Conservation (phyloP, 2,113 vertebrate genomes). For the Potamarius usumacintae region DNA sequence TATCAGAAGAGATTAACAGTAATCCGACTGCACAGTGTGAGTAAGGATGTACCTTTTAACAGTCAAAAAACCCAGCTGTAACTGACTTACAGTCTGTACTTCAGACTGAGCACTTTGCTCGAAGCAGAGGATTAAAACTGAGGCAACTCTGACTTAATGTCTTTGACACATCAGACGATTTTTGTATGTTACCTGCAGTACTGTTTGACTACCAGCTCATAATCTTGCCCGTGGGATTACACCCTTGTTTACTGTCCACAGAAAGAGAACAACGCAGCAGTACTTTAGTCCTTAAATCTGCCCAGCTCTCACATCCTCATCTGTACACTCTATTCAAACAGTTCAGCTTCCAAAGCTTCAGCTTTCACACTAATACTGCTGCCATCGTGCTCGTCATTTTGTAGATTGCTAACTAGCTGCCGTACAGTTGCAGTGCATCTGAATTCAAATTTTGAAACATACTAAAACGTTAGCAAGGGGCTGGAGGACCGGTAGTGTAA, state of each 20-base stretch:
- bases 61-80: not conserved
- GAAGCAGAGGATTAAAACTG: not conserved
- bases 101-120: not conserved
- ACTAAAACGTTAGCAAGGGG: too few relatives aligned
- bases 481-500: too few relatives aligned
- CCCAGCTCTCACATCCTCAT: not conserved
- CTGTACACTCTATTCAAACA: not conserved
- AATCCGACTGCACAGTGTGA: not conserved
- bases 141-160: not conserved
- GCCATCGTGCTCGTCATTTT: not conserved
- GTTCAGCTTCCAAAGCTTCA: not conserved
- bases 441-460: too few relatives aligned
- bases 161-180: not conserved
- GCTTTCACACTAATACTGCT: too few relatives aligned
- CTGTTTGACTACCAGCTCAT: not conserved
- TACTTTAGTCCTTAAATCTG: not conserved
- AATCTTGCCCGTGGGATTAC: not conserved
- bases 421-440: not conserved
- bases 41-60: not conserved
- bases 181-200: not conserved
- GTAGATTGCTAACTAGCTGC: not conserved
- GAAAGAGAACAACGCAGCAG: not conserved
- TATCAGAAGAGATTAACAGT: not conserved
- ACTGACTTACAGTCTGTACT: not conserved
- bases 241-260: rapidly evolving